Conservation (phyloP, 2,797 vertebrate genomes). For the Hippoglossus hippoglossus region DNA sequence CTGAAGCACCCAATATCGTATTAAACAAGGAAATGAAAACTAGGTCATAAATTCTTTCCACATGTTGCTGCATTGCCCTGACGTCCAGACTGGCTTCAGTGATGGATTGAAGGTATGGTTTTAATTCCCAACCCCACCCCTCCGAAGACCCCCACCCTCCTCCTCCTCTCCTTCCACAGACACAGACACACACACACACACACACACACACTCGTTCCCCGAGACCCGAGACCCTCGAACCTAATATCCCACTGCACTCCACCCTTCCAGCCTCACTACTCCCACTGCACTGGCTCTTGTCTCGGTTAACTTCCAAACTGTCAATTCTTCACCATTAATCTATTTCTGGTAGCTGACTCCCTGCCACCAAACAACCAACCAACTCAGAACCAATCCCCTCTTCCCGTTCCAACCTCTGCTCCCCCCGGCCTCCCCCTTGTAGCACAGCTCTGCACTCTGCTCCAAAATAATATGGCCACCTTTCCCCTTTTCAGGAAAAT, state of each 20-base stretch:
- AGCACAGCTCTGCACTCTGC: slow-evolving; percentile 44
- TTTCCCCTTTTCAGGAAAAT: slow-evolving; percentile 49
- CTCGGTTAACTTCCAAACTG: slow-evolving; percentile 55
- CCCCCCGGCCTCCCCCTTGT: slow-evolving; percentile 27
- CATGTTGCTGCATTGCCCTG: slow-evolving; percentile 79
- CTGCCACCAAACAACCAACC: background rate
- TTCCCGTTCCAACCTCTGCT: slow-evolving; percentile 12
- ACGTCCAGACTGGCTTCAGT: slow-evolving; percentile 75
- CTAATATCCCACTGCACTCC: slow-evolving; percentile 58
- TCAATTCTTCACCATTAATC: slow-evolving; percentile 56
- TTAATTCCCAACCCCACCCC: slow-evolving; percentile 71
- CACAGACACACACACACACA: slow-evolving; percentile 27
- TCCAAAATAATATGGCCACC: slow-evolving; percentile 40
- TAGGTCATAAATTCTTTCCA: slow-evolving; percentile 89
- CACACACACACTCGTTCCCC: slow-evolving; percentile 12
- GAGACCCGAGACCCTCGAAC: slow-evolving; percentile 51
- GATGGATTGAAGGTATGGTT: slow-evolving; percentile 84
- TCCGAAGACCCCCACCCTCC: slow-evolving; percentile 10
- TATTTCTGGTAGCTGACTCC: slow-evolving; percentile 21
- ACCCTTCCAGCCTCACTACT: slow-evolving; percentile 44
- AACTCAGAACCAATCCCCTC: no score
- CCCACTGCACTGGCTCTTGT: slow-evolving; percentile 54
- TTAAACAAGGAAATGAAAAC: slow-evolving; percentile 87
- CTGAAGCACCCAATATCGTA: slow-evolving; percentile 68
- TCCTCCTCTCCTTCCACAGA: background rate